These are phyloP conservation scores for Neosilurus mollespiculum DNA, from an alignment of 2,797 vertebrate genomes.

Conservation along the genomic window DNA sequence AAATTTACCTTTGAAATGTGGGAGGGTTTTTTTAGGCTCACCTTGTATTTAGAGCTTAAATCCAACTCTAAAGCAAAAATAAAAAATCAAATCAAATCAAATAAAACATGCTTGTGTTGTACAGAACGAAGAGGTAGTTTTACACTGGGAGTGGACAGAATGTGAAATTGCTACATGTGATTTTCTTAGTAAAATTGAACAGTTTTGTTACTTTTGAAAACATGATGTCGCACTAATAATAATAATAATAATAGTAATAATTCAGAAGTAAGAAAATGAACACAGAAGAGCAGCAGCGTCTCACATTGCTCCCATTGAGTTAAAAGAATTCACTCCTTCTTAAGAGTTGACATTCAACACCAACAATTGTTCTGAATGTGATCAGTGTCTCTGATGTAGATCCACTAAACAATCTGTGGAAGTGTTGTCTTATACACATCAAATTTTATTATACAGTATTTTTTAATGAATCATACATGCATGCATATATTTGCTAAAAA, in stretches of 20 bases:
- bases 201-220: constrained; percentile 13
- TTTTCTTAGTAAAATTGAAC: constrained; percentile 63
- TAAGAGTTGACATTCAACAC: not conserved
- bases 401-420: not conserved
- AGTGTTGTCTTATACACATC: not conserved
- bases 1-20: no score
- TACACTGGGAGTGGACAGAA: constrained; percentile 45
- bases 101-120: constrained; percentile 39
- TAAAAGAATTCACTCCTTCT: constrained; percentile 26
- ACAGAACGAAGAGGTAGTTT: constrained; percentile 54
- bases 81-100: not conserved
- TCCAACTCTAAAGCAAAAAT: constrained; percentile 27
- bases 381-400: not conserved
- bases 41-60: constrained; percentile 11
- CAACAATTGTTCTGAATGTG: not conserved
- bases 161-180: constrained; percentile 36
- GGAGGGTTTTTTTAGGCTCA: no score
- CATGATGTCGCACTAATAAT: not conserved
- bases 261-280: constrained; percentile 28
- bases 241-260: not conserved
- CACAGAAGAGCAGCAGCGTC: constrained; percentile 47
- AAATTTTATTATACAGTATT: not conserved
- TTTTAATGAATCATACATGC: constrained; percentile 20
- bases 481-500: not conserved
- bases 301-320: constrained; percentile 50